Evolutionary conservation across 2,113 vertebrate genomes (phyloP), one percentile per base, ranked within the genome.

Genomic region (Antennarius striatus): DNA sequence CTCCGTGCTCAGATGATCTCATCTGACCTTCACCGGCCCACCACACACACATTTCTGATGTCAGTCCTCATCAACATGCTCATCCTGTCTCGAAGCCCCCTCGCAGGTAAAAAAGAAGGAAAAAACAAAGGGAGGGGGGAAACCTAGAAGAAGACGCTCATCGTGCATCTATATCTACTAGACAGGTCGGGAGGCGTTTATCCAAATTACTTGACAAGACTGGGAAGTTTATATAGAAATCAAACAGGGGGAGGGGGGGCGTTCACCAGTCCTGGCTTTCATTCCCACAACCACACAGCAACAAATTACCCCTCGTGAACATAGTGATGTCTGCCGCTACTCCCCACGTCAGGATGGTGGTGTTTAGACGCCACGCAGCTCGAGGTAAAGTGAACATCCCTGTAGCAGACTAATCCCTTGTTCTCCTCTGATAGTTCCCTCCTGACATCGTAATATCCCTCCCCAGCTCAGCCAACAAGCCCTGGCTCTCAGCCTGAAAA

Each of bases 401-500:
- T 68, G 84, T 64, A 59, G 68, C 84, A 74, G 79, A 86, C 82
- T 84, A 89, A 89, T 86, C 84, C 81, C 73, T 68, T 83, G 81
- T 82, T 84, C 81, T 74, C 75, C 68, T 81, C 80, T 86, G 86
- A 87, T 82, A 82, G 75, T 70, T 85, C 86, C 83, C 86, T 89
- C 83, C 85, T 80, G 84, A 84, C 88, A 72, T 71, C 56, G 81
- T 85, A 83, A 82, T 88, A 88, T 90, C 82, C 89, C 82, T 89
- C 83, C 82, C 68, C 72, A 69, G 78, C 82, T 88, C 87, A 80
- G 86, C 85, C 90, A 93, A 93, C 88, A 91, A 94, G 94, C 78
- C 85, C 91, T 89, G 91, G 93, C 91, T 93, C 93, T 78, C 67
- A 68, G 93, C 92, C 93, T 89, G 91, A 93, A 93, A 93, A 92